Conservation (phyloP, 2,797 vertebrate genomes). For the Denticeps clupeoides region DNA sequence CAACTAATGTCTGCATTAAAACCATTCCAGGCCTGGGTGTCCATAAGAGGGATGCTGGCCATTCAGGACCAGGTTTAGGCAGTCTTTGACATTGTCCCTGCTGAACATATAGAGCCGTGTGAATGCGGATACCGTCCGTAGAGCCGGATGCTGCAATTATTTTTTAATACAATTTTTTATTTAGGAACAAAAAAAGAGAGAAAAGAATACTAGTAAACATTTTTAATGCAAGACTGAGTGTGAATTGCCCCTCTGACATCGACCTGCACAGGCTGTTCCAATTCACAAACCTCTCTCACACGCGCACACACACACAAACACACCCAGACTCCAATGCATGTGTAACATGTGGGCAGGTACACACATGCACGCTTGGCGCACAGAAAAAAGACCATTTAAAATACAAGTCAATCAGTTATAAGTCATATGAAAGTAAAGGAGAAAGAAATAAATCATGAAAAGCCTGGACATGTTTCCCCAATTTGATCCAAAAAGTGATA, state of each 20-base stretch:
- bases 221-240: slow-evolving; percentile 69
- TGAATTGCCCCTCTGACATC: slow-evolving; percentile 65
- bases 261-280: slow-evolving; percentile 62
- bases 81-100: slow-evolving; percentile 8
- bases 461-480: slow-evolving; percentile 61
- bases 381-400: slow-evolving; percentile 40
- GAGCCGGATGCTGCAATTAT: slow-evolving; percentile 50
- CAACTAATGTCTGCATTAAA: too few relatives aligned
- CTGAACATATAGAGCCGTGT: slow-evolving; percentile 3
- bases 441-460: too few relatives aligned
- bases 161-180: slow-evolving; percentile 55
- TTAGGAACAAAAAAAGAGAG: too few relatives aligned
- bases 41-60: too few relatives aligned
- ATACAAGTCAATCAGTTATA: slow-evolving; percentile 54
- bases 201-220: slow-evolving; percentile 62
- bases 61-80: slow-evolving; percentile 1
- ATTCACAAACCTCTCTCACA: slow-evolving; percentile 49
- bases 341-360: slow-evolving; percentile 38
- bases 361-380: slow-evolving; percentile 34
- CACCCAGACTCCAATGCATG: slow-evolving; percentile 23
- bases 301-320: slow-evolving; percentile 29
- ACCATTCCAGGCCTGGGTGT: too few relatives aligned
- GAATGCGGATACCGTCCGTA: slow-evolving; percentile 6
- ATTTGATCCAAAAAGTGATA: slow-evolving; percentile 72
- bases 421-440: slow-evolving; percentile 65